Base-by-base conservation (phyloP, 2,113 vertebrate species). In the Herpetotheres cachinnans region DNA sequence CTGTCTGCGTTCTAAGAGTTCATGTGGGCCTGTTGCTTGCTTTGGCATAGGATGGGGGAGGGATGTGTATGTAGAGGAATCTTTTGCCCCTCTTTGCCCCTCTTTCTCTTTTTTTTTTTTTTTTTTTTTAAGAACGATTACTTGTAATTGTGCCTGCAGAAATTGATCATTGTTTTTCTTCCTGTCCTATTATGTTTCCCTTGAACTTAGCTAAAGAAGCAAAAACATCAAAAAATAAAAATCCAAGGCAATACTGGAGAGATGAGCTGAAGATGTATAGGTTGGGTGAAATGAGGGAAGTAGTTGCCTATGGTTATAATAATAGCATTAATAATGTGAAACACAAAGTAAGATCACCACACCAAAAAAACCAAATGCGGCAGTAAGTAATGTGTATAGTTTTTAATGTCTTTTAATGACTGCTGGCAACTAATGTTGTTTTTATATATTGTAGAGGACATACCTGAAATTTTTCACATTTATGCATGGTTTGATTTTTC, bases 11-110 rank as follows among this genome's bases (percentile, higher is more conserved):
- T 83, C 38, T 56, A 10, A 73, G 46, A 42, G 34, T 62, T 92
- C 5, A 0, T n/a, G 40, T 83, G 54, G n/a, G 29, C 46, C n/a
- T 10, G 0, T 63, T 95, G 81, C 44, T 93, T 89, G 14, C 38
- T 91, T 95, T 95, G 94, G 86, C 91, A 82, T 69, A 86, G 86
- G 73, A 50, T 85, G 27, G 10, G 93, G 93, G 95, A 94, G 27
- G 21, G 26, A 63, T 80, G 86, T 90, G 17, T 49, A 38, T 16
- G 36, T 14, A 74, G 47, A 73, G 79, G 82, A 89, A 95, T 44
- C 32, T 32, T 3, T 58, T 42, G 11, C 13, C 40, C 12, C 12
- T 42, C 40, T 42, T 42, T 42, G n/a, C n/a, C 72, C 78, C 44
- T 90, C 54, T 73, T 83, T 27, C 46, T 67, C 58, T 13, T 17